Base-by-base conservation (phyloP, 2,888 invertebrate genomes). In the Lomographa bimaculata region DNA sequence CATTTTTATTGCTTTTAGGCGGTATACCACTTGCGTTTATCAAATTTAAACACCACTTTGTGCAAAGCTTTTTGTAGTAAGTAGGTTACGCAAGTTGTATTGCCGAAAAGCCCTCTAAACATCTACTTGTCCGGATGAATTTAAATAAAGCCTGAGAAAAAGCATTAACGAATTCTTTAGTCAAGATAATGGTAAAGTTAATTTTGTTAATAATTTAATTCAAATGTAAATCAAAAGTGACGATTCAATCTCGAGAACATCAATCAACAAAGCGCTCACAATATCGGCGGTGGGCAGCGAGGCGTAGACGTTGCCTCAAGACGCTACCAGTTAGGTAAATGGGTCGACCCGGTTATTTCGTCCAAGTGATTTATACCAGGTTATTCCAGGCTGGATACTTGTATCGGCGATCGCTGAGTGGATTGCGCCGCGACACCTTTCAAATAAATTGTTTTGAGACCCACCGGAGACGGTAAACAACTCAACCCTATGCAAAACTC, bases 391-490 rank as follows among this genome's bases (percentile, higher is more conserved):
- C 52, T 60, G 70, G 71, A 70, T 71, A 68, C 71, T 71, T 71
- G 74, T 75, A 77, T 74, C 74, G 68, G 57, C 68, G 75, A 74
- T 79, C 68, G 76, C 64, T 70, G 76, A 85, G 86, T 82, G 84
- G 83, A 87, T 86, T 86, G 84, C 83, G 64, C 72, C 56, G 66
- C 74, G 83, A 86, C 84, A 85, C 86, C 89, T 89, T 85, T 89
- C 84, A 86, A 86, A 84, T 77, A 87, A 83, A 89, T 89, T 89
- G 89, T 86, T 78, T 74, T 74, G 89, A 84, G 81, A 82, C 79
- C 76, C 61, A 50, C 66, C 65, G 59, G 70, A 67, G 71, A 67
- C 73, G 67, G 84, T 86, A 86, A 86, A 86, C 87, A 85, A 81
- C 72, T 77, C 77, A 63, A 72, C 71, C 65, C 71, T 76, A 84